Base-by-base conservation (phyloP, 2,888 invertebrate species). In the Drosophila stalkeri region DNA sequence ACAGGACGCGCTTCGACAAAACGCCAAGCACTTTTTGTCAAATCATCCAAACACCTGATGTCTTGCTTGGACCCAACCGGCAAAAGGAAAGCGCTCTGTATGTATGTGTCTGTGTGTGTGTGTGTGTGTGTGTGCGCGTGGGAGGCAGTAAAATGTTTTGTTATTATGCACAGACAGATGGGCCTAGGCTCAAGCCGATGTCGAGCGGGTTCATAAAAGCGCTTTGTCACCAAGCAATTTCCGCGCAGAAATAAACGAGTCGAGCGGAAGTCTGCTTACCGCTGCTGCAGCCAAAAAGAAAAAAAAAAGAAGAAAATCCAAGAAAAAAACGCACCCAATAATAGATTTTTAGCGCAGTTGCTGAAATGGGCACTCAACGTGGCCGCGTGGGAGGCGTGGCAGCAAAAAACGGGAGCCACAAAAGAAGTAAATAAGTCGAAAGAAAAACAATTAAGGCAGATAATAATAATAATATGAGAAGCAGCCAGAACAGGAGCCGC, bases 41-140 rank as follows among this genome's bases (percentile, higher is more conserved):
- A 91, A 89, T 91, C 91, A 91, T 82, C 82, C 91, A 88, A 79
- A 79, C 91, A 91, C 88, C 91, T 91, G 91, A 91, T 91, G 89
- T 90, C 90, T 89, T 82, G 62, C 74, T 84, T 57, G 47, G 69
- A 72, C 70, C 70, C 72, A 74, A 69, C 59, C 61, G 62, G 20
- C 14, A 12, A 8, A 37, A 35, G 37, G 46, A 37, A 37, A 18
- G 49, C 56, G 41, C 18, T 23, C 18, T 43, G 5, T 6, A 2
- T 39, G 12, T 37, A 14, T 37, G 14, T 37, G 35, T 27, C 12
- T 41, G 12, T 55, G 46, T 46, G 68, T 68, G 55, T n/a, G 62
- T 16, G 35, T 27, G 12, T 37, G 14, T 39, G 16, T 37, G 69
- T 65, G 51, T 16, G 64, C 27, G 8, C 27, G 9, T 41, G 14